Percentiles rank a stretch among this genome's conserved stretches.
phyloP scores from a whole-genome alignment of 2,797 vertebrate species.

The Phrynocephalus vlangalii region DNA sequence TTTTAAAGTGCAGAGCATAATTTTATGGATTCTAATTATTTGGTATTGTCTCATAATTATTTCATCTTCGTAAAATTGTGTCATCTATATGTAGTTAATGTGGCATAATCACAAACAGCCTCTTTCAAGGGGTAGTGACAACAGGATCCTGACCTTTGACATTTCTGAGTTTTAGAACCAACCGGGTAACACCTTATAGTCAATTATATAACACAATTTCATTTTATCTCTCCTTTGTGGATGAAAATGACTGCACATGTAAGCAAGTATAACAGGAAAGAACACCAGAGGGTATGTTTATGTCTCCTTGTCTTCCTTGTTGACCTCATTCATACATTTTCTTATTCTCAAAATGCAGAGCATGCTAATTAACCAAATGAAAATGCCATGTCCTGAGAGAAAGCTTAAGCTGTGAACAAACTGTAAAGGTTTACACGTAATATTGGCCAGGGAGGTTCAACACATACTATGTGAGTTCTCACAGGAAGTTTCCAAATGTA shows the following conservation, averaged over 20 bases:
- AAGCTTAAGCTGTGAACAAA: background rate
- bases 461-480: background rate
- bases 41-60: background rate
- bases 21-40: background rate
- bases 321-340: background rate
- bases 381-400: background rate
- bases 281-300: background rate
- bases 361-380: background rate
- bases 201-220: conserved; percentile 9
- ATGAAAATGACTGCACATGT: background rate
- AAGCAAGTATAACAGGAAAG: conserved; percentile 1
- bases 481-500: background rate
- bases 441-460: no score
- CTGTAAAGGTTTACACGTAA: no score
- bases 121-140: background rate
- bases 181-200: background rate
- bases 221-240: background rate
- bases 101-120: background rate
- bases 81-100: background rate
- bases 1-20: no score
- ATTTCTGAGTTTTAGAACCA: background rate
- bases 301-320: conserved; percentile 11
- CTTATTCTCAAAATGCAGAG: background rate
- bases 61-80: background rate
- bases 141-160: background rate